Base-by-base conservation (phyloP, 1,140 invertebrate genomes). In the Drosophila prosaltans region DNA sequence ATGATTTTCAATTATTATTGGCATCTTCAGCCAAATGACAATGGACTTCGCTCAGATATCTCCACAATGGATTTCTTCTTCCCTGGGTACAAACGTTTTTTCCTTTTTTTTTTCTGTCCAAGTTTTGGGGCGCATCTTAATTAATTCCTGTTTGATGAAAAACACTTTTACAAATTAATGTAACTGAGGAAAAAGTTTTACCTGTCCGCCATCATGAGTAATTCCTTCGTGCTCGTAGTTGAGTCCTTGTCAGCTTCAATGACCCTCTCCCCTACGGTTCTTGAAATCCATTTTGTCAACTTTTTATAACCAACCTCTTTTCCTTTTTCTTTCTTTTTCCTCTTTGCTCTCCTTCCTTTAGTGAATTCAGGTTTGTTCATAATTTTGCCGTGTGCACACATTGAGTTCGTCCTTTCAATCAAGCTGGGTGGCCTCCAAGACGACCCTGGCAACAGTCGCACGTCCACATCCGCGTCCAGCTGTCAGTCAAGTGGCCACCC, bases 111-210 rank as follows among this genome's bases (percentile, higher is more conserved):
- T 51, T 30, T 43, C 32, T 26, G 26, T 10, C 30, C 68, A 78
- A 79, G 84, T 69, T 88, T 82, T 83, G 72, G 67, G 70, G 76
- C 77, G 77, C 77, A 70, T 81, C 85, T 89, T 89, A 89, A 89
- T 89, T 89, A 89, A 89, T 89, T 89, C 85, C 84, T 81, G 81
- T 89, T 89, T 89, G 85, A 84, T 84, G 74, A 81, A 89, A 89
- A 84, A 89, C 84, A 90, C 80, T 90, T 89, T 81, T 81, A 84
- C 85, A 89, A 90, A 88, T 88, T 83, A 77, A 88, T 81, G 83
- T 79, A 83, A 76, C 78, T 59, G 60, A 61, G 69, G 65, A 61
- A 90, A 86, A 88, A 73, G 65, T 86, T 88, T 86, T 82, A 88
- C 84, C 83, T 83, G 83, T 82, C 74, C 62, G 69, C 55, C 72